Conservation (phyloP, 1,140 invertebrate species). For the Euschistus heros region DNA sequence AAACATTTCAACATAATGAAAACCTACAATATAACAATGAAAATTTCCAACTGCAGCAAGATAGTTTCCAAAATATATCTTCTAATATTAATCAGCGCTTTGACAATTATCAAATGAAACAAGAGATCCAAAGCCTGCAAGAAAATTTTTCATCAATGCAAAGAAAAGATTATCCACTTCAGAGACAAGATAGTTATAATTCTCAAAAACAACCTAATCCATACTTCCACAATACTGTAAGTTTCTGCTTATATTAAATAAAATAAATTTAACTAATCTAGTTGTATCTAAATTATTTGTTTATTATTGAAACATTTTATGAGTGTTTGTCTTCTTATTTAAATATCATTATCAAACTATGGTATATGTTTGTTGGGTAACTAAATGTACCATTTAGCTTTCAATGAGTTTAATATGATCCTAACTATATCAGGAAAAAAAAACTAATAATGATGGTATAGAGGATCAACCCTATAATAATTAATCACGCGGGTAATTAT, state of each 20-base stretch:
- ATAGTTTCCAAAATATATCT: constrained; percentile 2
- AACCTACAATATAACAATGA: background rate
- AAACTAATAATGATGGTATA: too few relatives aligned
- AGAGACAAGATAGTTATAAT: constrained; percentile 20
- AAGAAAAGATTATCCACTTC: constrained; percentile 20
- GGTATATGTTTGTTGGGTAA: too few relatives aligned
- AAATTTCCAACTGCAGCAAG: background rate
- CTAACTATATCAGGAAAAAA: too few relatives aligned
- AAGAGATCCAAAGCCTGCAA: background rate
- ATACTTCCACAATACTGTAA: constrained; percentile 20
- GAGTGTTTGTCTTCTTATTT: too few relatives aligned
- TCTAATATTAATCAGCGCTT: constrained; percentile 9
- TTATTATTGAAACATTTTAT: too few relatives aligned
- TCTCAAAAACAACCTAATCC: constrained; percentile 12
- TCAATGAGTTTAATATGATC: too few relatives aligned
- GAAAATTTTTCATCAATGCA: constrained; percentile 4
- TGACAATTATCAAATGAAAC: constrained; percentile 20
- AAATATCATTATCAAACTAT: too few relatives aligned
- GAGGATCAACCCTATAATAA: too few relatives aligned
- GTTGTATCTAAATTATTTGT: background rate
- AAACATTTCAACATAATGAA: constrained; percentile 4
- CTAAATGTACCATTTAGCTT: too few relatives aligned
- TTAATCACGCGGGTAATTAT: too few relatives aligned
- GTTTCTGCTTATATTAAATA: background rate
- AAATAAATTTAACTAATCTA: background rate